phyloP scores from a whole-genome alignment of 64 coral and sea anemone species.

The Porites australiensis region DNA sequence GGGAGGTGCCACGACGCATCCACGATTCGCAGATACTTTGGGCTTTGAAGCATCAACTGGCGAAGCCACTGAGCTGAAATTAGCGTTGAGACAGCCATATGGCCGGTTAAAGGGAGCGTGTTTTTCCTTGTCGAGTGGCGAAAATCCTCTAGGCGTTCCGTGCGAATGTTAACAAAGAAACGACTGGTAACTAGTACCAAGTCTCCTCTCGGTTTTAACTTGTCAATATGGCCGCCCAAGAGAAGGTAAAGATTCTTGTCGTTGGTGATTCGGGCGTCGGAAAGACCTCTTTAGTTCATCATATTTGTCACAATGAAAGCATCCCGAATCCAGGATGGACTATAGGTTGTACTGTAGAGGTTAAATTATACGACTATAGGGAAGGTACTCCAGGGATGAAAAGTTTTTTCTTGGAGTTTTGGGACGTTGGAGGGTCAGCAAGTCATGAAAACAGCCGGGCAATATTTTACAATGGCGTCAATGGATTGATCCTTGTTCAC shows the following conservation, averaged over 20 bases:
- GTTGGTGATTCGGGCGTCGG: slow-evolving; percentile 99
- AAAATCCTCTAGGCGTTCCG: not conserved
- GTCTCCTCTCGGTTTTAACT: not conserved
- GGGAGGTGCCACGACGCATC: slow-evolving; percentile 83
- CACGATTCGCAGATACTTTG: slow-evolving; percentile 54
- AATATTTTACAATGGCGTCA: slow-evolving; percentile 91
- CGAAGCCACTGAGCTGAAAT: slow-evolving; percentile 57
- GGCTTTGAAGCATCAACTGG: slow-evolving; percentile 54
- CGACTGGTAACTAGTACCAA: slow-evolving; percentile 1
- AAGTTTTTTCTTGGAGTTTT: slow-evolving; percentile 97
- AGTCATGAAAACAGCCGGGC: slow-evolving; percentile 92
- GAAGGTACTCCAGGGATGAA: slow-evolving; percentile 82
- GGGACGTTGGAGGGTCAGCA: slow-evolving; percentile 94
- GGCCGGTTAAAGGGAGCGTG: no score
- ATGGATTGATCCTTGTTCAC: slow-evolving; percentile 97
- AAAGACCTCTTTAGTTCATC: slow-evolving; percentile 96
- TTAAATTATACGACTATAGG: slow-evolving; percentile 93
- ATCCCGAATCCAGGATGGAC: slow-evolving; percentile 85
- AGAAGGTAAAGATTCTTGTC: slow-evolving; percentile 90
- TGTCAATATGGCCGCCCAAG: slow-evolving; percentile 89
- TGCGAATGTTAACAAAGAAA: not conserved
- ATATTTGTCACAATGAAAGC: slow-evolving; percentile 92
- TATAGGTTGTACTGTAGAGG: slow-evolving; percentile 85
- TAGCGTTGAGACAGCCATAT: slow-evolving; percentile 52
- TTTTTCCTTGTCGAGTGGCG: no score